Evolutionary conservation across 1,140 invertebrate genomes (phyloP).

Genomic region (Procambarus virginalis): DNA sequence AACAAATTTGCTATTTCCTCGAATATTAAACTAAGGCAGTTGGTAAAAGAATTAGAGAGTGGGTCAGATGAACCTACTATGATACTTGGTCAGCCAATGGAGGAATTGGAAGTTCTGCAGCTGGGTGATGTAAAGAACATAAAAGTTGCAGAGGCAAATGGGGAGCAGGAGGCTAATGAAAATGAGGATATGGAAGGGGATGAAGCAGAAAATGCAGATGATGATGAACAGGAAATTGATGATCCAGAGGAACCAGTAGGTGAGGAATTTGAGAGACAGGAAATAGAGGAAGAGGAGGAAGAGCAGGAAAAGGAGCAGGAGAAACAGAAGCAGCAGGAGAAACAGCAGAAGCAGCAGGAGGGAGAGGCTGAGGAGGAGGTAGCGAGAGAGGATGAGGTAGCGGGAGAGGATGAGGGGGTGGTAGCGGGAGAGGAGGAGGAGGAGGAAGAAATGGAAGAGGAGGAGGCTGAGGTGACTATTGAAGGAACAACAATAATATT

Average conservation of each 20-base stretch:
- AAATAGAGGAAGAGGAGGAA: conserved; percentile 1
- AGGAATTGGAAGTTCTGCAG: conserved; percentile 40
- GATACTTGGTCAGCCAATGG: conserved; percentile 18
- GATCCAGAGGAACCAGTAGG: conserved; percentile 6
- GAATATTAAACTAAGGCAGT: conserved; percentile 67
- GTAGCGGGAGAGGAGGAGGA: conserved; percentile 3
- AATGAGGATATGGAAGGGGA: conserved; percentile 28
- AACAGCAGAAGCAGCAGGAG: conserved; percentile 28
- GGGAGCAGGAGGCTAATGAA: conserved; percentile 30
- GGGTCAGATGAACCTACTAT: conserved; percentile 54
- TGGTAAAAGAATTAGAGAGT: conserved; percentile 66
- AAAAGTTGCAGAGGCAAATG: conserved; percentile 15
- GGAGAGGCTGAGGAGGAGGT: conserved; percentile 40
- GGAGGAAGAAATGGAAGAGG: not conserved
- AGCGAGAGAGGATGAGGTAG: no score
- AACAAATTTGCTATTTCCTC: conserved; percentile 69
- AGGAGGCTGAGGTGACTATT: no score
- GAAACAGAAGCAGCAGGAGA: not conserved
- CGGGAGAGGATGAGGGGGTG: not conserved
- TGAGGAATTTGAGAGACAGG: conserved; percentile 3
- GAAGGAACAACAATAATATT: not conserved
- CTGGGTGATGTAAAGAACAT: conserved; percentile 26
- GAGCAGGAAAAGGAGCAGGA: not conserved
- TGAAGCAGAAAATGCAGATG: conserved; percentile 24
- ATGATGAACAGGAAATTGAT: conserved; percentile 24